Conservation (phyloP, 2,888 invertebrate species). For the Himalopsyche anomala region DNA sequence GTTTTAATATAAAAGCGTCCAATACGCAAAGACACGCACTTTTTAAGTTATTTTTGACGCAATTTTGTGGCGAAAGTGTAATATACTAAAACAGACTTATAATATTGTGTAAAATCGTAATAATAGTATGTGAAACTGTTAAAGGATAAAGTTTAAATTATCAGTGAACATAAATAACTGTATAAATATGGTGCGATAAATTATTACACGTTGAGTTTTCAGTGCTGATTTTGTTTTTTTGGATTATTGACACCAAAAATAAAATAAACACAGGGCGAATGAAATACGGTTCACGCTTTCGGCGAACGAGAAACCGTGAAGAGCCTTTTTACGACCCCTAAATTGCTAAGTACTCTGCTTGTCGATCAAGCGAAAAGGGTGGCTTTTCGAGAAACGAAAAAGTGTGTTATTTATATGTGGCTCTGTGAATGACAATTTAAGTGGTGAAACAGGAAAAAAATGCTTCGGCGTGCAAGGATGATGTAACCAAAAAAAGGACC, state of each 20-base stretch:
- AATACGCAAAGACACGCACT: conserved; percentile 1
- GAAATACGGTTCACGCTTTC: neutral
- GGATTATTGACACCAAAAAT: conserved; percentile 24
- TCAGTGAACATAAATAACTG: too few relatives aligned
- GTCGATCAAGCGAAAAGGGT: conserved; percentile 41
- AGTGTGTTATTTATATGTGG: conserved; percentile 42
- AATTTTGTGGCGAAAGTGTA: neutral
- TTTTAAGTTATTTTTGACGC: neutral
- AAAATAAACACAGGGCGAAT: conserved; percentile 31
- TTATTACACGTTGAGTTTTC: too few relatives aligned
- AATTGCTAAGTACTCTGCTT: conserved; percentile 37
- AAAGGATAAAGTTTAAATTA: too few relatives aligned
- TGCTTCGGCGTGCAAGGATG: conserved; percentile 25
- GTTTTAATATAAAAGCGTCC: neutral
- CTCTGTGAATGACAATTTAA: conserved; percentile 42
- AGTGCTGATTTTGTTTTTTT: neutral
- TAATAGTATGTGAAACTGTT: too few relatives aligned
- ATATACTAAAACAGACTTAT: neutral
- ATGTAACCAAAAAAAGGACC: conserved; percentile 37
- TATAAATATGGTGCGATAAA: too few relatives aligned
- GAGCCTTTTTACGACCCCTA: conserved; percentile 32
- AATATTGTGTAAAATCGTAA: too few relatives aligned
- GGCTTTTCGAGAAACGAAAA: conserved; percentile 31
- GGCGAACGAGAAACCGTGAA: conserved; percentile 16
- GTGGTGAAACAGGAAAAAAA: conserved; percentile 35